Base-by-base conservation (phyloP, 2,113 vertebrate genomes). In the Arizona elegans region DNA sequence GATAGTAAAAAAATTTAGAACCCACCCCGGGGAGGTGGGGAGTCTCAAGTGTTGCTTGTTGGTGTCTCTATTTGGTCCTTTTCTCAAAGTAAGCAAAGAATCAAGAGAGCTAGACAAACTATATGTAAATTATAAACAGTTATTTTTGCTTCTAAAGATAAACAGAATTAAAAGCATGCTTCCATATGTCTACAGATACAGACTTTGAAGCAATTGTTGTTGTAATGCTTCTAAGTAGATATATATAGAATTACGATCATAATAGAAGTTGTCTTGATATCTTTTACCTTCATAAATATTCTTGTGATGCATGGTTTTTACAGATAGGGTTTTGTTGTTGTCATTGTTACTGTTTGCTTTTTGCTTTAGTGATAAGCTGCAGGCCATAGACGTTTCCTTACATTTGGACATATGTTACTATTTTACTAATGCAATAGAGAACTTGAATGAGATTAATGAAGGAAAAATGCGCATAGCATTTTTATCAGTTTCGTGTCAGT, bases 51-150 rank as follows among this genome's bases (percentile, higher is more conserved):
- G 58, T 24, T 93, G 70, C 38, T 86, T 15, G 55, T 86, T 86
- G 75, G 43, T 86, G n/a, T 91, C 75, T 52, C 87, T 54, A 50
- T 88, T 62, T 62, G 75, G 9, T 21, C n/a, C 17, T 58, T 50
- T 53, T 52, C 13, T 33, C 50, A 92, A 87, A 21, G 47, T 54
- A 52, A 90, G 75, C 86, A 47, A 85, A 91, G 24, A 33, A 91
- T 19, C 65, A 89, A 54, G 29, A 89, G 62, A 54, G 54, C 23
- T 47, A 81, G 12, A 43, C 56, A 54, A 91, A 91, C 47, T 93
- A 55, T 89, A 91, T 86, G 54, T 86, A 90, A 93, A 92, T 90
- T 50, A 90, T 90, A 85, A 62, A 59, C 21, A 47, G 5, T 8
- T 54, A 92, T 86, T 50, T 65, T 90, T 17, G 55, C 87, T 86